phyloP scores from a whole-genome alignment of 2,113 vertebrate genomes.

The Chaetops frenatus region DNA sequence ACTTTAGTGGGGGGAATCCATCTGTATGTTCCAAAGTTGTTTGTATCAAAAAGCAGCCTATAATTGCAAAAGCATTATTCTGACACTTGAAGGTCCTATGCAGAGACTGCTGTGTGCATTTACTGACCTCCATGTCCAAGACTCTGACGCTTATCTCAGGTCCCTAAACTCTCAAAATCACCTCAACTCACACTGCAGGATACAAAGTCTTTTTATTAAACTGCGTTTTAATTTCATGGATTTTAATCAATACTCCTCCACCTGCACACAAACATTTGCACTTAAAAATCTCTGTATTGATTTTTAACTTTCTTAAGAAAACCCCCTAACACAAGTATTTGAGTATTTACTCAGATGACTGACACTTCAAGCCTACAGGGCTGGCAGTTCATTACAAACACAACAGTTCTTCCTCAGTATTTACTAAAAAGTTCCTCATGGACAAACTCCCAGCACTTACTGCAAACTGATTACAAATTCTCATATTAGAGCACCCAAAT shows the following conservation, averaged over 20 bases:
- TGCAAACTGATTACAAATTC: not conserved
- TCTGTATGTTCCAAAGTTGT: not conserved
- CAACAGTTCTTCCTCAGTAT: not conserved
- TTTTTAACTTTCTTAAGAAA: not conserved
- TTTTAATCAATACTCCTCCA: not conserved
- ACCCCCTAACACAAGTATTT: not conserved
- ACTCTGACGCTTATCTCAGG: not conserved
- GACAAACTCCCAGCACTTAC: not conserved
- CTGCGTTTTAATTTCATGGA: not conserved
- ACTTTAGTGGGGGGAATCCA: not conserved
- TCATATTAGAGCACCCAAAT: fast-evolving
- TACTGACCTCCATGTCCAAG: not conserved
- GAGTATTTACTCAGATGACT: not conserved
- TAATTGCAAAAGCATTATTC: not conserved
- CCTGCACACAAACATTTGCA: not conserved
- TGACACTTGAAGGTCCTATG: not conserved
- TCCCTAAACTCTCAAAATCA: not conserved
- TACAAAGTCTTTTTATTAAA: not conserved
- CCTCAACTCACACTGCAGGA: not conserved
- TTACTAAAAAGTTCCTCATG: not conserved
- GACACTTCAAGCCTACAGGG: not conserved
- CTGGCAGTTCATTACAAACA: not conserved
- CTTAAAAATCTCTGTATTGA: not conserved
- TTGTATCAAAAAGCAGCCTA: not conserved
- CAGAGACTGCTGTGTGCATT: not conserved